Percentiles rank a stretch among this genome's conserved stretches.
These are phyloP conservation scores for Arctocebus calabarensis DNA, from an alignment of 2,797 vertebrate genomes.

Conservation along the genomic window DNA sequence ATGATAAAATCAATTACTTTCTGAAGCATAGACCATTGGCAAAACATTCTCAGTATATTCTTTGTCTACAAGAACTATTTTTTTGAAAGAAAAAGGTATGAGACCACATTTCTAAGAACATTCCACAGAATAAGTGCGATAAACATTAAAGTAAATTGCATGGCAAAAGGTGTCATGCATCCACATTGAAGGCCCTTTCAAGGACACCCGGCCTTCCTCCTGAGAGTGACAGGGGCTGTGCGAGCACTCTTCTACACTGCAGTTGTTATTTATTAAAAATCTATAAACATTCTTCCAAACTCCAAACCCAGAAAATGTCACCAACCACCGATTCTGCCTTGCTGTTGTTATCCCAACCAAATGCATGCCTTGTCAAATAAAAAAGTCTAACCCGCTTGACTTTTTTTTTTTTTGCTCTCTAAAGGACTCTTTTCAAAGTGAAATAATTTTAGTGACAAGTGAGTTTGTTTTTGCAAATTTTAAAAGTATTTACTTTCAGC, in stretches of 20 bases:
- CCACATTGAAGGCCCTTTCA: constrained; percentile 62
- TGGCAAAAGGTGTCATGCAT: not conserved
- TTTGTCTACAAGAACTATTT: constrained; percentile 21
- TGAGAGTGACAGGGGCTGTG: constrained; percentile 66
- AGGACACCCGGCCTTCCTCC: constrained; percentile 81
- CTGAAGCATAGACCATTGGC: not conserved
- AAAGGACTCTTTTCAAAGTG: constrained; percentile 57
- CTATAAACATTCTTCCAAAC: constrained; percentile 80
- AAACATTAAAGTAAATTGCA: not conserved
- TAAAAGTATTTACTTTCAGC: not conserved
- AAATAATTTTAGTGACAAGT: constrained; percentile 55
- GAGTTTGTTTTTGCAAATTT: constrained; percentile 43
- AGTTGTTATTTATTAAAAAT: constrained; percentile 79
- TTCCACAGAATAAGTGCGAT: not conserved
- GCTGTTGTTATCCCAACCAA: not conserved
- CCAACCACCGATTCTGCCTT: constrained; percentile 66
- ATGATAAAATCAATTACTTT: not conserved
- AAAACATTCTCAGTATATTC: not conserved
- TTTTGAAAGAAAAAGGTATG: constrained; percentile 32
- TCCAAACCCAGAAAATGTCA: constrained; percentile 69
- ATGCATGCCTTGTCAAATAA: not conserved
- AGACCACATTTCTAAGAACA: not conserved
- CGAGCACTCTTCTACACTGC: constrained; percentile 83
- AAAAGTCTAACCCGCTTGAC: not conserved
- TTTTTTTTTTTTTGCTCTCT: constrained; percentile 43